Evolutionary conservation across 2,797 vertebrate species (phyloP), one percentile per base, ranked within the genome.

Genomic region (Platyrinchus mystaceus): DNA sequence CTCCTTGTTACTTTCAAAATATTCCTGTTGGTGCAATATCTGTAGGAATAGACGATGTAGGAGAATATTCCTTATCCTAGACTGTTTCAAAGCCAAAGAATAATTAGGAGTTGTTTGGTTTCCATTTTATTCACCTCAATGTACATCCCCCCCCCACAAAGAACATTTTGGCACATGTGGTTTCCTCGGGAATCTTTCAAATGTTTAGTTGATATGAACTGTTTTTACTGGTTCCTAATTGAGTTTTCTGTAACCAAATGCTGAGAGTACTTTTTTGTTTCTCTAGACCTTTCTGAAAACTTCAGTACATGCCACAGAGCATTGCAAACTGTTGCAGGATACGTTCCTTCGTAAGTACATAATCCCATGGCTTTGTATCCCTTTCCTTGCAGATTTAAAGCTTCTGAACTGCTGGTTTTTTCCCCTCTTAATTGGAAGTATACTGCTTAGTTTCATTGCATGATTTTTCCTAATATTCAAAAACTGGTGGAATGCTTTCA

Each of bases 291-390:
- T 43, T 97, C 98, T 81, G 98, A 97, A 93, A 98, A 96, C 96
- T 99, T 99, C 34, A 93, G 98, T 85, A 98, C 97, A 3, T 99
- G 99, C 96, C 99, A 99, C 49, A 98, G 98, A 97, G 99, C 99
- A 2, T 71, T 99, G 90, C 98, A 99, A 94, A 97, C 99, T 91
- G 98, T 99, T 94, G 90, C 97, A 87, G 98, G 97, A 99, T 99
- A 99, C 1, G 99, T 99, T 77, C 99, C 99, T 95, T 99, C 98
- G 99, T 99, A 98, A 99, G 99, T 99, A 94, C 37, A 36, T n/a
- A 23, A 87, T 85, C 34, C 17, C 1, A 0, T 68, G 78, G 14
- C 11, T 84, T 78, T 62, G 12, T 39, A 8, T 68, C 12, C 22
- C 47, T 78, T 83, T 41, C 18, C 23, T 73, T 68, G 37, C 13